phyloP scores from a whole-genome alignment of 1,140 invertebrate genomes.

The Eupristina koningsbergeri region DNA sequence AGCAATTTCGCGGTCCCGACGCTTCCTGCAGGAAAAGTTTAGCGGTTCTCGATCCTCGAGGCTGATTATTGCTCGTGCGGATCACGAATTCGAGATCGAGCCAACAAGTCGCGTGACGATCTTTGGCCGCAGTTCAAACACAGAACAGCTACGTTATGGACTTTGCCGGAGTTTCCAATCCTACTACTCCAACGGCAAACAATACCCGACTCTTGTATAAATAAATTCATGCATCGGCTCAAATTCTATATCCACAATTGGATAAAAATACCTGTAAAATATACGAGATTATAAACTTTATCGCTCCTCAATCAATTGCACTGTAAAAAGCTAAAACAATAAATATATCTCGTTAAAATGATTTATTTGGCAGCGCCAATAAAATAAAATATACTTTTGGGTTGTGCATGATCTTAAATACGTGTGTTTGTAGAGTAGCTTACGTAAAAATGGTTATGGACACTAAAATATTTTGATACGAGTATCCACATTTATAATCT shows the following conservation, averaged over 20 bases:
- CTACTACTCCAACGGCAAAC: not conserved
- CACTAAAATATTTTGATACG: no score
- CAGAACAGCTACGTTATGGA: not conserved
- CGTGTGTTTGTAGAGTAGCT: not conserved
- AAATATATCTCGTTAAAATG: constrained; percentile 34
- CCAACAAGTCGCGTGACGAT: constrained; percentile 7
- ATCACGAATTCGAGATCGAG: constrained; percentile 41
- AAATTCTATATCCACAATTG: not conserved
- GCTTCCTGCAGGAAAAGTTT: constrained; percentile 34
- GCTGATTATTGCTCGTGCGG: constrained; percentile 22
- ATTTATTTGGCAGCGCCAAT: not conserved
- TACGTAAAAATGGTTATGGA: not conserved
- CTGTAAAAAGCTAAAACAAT: not conserved
- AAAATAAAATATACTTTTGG: not conserved
- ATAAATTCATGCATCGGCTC: no score
- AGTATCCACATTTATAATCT: no score
- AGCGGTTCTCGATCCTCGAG: constrained; percentile 18
- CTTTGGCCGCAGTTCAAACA: not conserved
- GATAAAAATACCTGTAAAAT: not conserved
- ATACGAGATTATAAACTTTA: not conserved
- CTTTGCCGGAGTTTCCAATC: not conserved
- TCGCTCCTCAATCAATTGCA: not conserved
- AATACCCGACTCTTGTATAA: not conserved
- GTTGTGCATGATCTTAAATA: not conserved
- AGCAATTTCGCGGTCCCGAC: constrained; percentile 26